Base-by-base conservation (phyloP, 1,140 invertebrate species). In the Cydia pomonella region DNA sequence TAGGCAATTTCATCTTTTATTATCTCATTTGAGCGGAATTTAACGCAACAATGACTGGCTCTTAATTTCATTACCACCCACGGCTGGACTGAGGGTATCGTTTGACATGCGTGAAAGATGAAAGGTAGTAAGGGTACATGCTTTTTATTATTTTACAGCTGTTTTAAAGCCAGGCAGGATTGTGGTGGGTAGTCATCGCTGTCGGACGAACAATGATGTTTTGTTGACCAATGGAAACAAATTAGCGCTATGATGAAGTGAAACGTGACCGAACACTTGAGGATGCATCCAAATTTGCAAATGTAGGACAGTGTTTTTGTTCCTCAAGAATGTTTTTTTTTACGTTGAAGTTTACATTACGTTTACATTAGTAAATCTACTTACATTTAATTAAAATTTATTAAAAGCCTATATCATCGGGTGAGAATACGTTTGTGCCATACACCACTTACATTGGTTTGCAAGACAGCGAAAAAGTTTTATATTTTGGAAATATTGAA, bases 1-100 rank as follows among this genome's bases (percentile, higher is more conserved):
- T 80, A 80, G 75, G 83, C 81, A 87, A 84, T 86, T 84, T 85
- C 76, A 77, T 79, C 77, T 80, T 63, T 83, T 80, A 87, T 89
- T 90, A 85, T 86, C 79, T 84, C 80, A 86, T 85, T 85, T 85
- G 76, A 86, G 82, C 77, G 79, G 82, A 89, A 89, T 89, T 88
- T 85, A 86, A 88, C 85, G 80, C 82, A 84, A 88, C 81, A 88
- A 90, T 90, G 87, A 85, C 87, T 82, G 79, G 82, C 79, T 84
- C 73, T 78, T 88, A 85, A 89, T 91, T 87, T 84, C 86, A 88
- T 91, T 89, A 91, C 88, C 89, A 88, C 89, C 87, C 85, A 88
- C 84, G 77, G 82, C 21, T 78, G 73, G 25, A 64, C 76, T 27
- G 77, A 76, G 72, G 59, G 77, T 72, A 73, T 72, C 53, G 53